Evolutionary conservation across 2,888 invertebrate species (phyloP).

Genomic region (Drosophila planitibia): DNA sequence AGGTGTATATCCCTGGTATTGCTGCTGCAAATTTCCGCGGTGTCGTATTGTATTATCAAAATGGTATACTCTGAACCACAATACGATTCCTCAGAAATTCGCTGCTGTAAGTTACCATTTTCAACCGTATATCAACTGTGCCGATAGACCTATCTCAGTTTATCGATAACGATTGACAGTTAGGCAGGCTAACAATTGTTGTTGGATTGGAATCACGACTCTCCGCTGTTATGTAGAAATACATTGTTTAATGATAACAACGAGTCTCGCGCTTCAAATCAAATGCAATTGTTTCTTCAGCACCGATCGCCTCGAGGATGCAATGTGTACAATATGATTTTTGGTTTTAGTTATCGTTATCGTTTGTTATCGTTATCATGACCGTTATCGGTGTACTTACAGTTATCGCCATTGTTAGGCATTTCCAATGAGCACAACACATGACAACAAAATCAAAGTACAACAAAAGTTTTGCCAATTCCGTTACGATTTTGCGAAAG

Average conservation of each 20-base stretch:
- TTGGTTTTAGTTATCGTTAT: background rate
- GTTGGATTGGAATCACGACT: constrained; percentile 17
- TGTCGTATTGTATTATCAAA: constrained; percentile 31
- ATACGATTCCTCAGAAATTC: constrained; percentile 46
- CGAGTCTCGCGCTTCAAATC: background rate
- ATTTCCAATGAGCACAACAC: background rate
- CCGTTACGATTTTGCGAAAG: background rate
- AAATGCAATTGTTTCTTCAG: background rate
- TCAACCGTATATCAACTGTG: background rate
- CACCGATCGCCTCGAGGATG: background rate
- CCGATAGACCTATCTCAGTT: background rate
- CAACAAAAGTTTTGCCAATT: background rate
- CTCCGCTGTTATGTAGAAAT: background rate
- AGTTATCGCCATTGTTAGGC: too few relatives aligned
- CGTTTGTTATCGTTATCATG: background rate
- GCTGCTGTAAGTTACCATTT: constrained; percentile 27
- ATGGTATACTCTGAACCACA: constrained; percentile 9
- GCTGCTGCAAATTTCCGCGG: constrained; percentile 35
- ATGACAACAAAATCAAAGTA: background rate
- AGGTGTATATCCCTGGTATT: constrained; percentile 13
- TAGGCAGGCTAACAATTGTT: constrained; percentile 19
- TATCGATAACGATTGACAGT: constrained; percentile 15
- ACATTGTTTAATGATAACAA: background rate
- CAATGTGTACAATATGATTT: background rate
- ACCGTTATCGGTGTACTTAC: background rate